These are phyloP conservation scores for Achatina immaculata DNA, from an alignment of 1,140 invertebrate species.

Conservation along the genomic window DNA sequence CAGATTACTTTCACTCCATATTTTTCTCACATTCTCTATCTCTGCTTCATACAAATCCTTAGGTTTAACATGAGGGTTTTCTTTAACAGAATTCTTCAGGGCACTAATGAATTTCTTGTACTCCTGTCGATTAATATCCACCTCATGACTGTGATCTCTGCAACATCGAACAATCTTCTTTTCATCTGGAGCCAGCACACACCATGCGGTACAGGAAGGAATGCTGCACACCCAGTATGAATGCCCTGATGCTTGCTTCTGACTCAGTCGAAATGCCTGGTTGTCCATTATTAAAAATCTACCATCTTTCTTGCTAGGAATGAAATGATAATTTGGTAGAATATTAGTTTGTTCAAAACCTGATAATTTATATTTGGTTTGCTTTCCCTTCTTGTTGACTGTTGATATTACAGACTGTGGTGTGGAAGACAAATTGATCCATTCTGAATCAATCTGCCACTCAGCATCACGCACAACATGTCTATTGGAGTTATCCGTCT, in stretches of 20 bases:
- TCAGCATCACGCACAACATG: neutral
- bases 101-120: conserved; percentile 32
- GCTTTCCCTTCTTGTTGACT: conserved; percentile 8
- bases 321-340: conserved; percentile 11
- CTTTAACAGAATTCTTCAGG: conserved; percentile 16
- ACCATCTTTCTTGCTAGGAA: neutral
- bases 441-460: conserved; percentile 32
- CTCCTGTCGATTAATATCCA: neutral
- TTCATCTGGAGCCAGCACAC: conserved; percentile 11
- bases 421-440: conserved; percentile 28
- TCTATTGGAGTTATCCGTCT: neutral
- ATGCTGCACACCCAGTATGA: conserved; percentile 37
- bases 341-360: neutral
- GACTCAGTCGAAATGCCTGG: conserved; percentile 16
- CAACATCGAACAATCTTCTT: too few relatives aligned
- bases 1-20: neutral
- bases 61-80: conserved; percentile 37
- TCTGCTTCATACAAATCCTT: conserved; percentile 27
- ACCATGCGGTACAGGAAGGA: conserved; percentile 29
- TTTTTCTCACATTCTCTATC: conserved; percentile 12
- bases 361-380: neutral
- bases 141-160: too few relatives aligned
- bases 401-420: neutral
- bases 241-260: conserved; percentile 10
- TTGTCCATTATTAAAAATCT: conserved; percentile 24